Evolutionary conservation across 2,797 vertebrate genomes (phyloP).

Genomic region (Chiloscyllium punctatum): DNA sequence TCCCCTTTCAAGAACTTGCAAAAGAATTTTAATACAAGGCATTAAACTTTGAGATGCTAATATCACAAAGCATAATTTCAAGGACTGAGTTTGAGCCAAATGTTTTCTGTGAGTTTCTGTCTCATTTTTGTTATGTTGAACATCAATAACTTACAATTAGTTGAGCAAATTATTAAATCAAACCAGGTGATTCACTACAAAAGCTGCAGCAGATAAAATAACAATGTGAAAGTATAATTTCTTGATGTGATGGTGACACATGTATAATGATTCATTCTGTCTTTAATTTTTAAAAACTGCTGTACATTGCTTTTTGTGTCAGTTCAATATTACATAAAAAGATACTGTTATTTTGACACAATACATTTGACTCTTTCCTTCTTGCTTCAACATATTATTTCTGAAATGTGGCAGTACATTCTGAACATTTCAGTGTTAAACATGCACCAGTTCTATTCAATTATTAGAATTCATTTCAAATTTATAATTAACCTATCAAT

Average conservation of each 20-base stretch:
- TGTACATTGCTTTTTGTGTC: neutral
- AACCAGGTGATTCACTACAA: neutral
- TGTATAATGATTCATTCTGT: neutral
- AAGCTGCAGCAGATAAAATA: neutral
- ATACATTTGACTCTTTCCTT: neutral
- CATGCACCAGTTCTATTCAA: slow-evolving; percentile 8
- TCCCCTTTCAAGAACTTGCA: neutral
- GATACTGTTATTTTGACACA: neutral
- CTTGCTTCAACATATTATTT: neutral
- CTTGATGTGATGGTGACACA: neutral
- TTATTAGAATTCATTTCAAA: neutral
- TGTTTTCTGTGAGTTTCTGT: neutral
- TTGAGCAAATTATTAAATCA: neutral
- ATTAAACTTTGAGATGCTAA: neutral
- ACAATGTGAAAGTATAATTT: neutral
- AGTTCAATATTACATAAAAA: neutral
- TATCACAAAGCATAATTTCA: neutral
- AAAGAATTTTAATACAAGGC: neutral
- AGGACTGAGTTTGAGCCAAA: neutral
- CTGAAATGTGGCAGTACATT: neutral
- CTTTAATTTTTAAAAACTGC: slow-evolving; percentile 19
- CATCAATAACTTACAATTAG: neutral
- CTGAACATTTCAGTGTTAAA: neutral
- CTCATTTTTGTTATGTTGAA: neutral
- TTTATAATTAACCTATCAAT: neutral